Conservation (phyloP, 2,113 vertebrate species). For the Forbesichthys agassizii region DNA sequence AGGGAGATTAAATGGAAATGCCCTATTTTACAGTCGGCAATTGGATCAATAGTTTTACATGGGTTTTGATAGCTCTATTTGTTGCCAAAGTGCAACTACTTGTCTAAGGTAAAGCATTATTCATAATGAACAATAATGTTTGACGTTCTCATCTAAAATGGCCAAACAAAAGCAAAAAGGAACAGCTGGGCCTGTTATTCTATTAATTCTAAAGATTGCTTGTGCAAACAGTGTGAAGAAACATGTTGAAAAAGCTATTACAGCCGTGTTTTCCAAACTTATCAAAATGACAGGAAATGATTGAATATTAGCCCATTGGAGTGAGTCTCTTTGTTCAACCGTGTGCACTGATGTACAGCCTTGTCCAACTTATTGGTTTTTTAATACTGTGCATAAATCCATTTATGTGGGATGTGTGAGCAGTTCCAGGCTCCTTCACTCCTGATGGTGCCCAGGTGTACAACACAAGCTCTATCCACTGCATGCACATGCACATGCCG, state of each 20-base stretch:
- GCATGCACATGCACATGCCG: no score
- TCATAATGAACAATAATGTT: constrained; percentile 50
- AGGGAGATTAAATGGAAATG: not conserved
- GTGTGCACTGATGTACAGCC: constrained; percentile 54
- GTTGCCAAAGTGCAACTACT: constrained; percentile 26
- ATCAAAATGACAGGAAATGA: constrained; percentile 72
- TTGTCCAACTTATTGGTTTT: constrained; percentile 67
- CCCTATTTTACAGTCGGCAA: no score
- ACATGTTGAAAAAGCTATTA: constrained; percentile 68
- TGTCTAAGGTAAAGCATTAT: constrained; percentile 15
- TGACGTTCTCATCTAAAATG: constrained; percentile 35
- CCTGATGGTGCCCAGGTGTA: constrained; percentile 15
- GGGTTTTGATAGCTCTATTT: not conserved
- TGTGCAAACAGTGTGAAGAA: constrained; percentile 72
- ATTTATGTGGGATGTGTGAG: constrained; percentile 38
- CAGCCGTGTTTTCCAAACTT: constrained; percentile 63
- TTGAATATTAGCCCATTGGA: constrained; percentile 69
- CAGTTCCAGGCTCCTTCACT: constrained; percentile 22
- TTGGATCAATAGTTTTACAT: no score
- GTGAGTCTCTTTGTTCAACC: constrained; percentile 65
- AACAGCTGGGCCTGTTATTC: constrained; percentile 61
- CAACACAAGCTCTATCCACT: not conserved
- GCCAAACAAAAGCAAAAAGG: constrained; percentile 19
- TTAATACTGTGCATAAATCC: constrained; percentile 68
- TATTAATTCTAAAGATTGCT: constrained; percentile 69